Conservation (phyloP, 1,140 invertebrate species). For the Ips nitidus region DNA sequence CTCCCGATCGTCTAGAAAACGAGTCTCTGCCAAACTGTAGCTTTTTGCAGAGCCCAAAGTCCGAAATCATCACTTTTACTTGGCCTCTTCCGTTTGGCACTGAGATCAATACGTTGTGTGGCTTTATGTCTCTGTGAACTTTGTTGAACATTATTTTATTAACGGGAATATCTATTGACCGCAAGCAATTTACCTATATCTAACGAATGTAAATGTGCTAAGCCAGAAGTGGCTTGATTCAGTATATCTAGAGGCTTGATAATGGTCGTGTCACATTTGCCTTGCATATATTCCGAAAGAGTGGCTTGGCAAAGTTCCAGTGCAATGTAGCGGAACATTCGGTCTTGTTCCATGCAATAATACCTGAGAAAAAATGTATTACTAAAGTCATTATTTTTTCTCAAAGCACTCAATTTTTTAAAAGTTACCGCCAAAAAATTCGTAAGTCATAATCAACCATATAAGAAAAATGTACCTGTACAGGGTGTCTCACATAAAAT, state of each 20-base stretch:
- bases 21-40: conserved; percentile 85
- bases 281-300: conserved; percentile 90
- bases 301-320: conserved; percentile 93
- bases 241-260: conserved; percentile 67
- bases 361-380: conserved; percentile 57
- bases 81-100: conserved; percentile 70
- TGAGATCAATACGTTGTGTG: conserved; percentile 94
- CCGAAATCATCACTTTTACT: conserved; percentile 94
- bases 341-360: conserved; percentile 86
- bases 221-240: conserved; percentile 82
- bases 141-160: no score
- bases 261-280: conserved; percentile 58
- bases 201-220: conserved; percentile 92
- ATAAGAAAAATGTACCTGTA: no score
- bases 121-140: conserved; percentile 98
- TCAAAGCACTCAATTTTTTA: not conserved
- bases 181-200: conserved; percentile 76
- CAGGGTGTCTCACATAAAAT: no score
- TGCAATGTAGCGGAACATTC: conserved; percentile 92
- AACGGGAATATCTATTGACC: conserved; percentile 33
- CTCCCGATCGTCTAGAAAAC: conserved; percentile 86
- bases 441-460: no score
- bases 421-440: no score
- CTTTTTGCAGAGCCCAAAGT: conserved; percentile 97
- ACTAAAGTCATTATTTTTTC: not conserved